Evolutionary conservation across 2,113 vertebrate genomes (phyloP).

Genomic region (Lagopus leucura): DNA sequence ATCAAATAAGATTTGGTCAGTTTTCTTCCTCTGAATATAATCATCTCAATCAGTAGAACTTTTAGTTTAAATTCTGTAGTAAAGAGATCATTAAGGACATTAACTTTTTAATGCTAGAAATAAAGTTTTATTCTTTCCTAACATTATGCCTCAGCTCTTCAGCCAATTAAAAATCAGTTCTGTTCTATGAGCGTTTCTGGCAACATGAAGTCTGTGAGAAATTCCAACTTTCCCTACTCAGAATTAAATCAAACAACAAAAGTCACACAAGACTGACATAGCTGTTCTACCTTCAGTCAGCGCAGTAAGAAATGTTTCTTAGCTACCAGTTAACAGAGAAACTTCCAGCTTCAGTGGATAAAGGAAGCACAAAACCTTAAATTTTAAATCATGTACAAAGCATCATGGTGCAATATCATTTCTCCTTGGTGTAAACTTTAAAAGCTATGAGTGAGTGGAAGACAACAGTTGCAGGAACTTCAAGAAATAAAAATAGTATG

Average conservation of each 20-base stretch:
- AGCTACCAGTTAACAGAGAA: not conserved
- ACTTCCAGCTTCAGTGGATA: not conserved
- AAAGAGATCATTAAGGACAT: slow-evolving; percentile 40
- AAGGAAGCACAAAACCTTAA: not conserved
- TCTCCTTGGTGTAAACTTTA: not conserved
- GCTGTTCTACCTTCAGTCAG: not conserved
- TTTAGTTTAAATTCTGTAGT: not conserved
- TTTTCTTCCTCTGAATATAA: not conserved
- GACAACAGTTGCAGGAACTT: not conserved
- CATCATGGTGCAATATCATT: not conserved
- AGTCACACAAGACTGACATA: not conserved
- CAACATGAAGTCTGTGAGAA: not conserved
- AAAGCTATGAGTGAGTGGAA: not conserved
- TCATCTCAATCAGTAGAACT: not conserved
- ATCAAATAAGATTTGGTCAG: not conserved
- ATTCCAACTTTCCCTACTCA: not conserved
- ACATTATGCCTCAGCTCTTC: not conserved
- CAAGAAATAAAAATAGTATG: not conserved
- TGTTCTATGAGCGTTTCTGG: rapidly evolving
- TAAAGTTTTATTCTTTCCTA: slow-evolving; percentile 46
- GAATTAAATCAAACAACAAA: not conserved
- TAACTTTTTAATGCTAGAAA: slow-evolving; percentile 27
- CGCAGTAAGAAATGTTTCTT: not conserved
- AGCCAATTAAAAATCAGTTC: not conserved
- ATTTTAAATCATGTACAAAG: not conserved